Conservation (phyloP, 2,113 vertebrate species). For the Hemicordylus capensis region DNA sequence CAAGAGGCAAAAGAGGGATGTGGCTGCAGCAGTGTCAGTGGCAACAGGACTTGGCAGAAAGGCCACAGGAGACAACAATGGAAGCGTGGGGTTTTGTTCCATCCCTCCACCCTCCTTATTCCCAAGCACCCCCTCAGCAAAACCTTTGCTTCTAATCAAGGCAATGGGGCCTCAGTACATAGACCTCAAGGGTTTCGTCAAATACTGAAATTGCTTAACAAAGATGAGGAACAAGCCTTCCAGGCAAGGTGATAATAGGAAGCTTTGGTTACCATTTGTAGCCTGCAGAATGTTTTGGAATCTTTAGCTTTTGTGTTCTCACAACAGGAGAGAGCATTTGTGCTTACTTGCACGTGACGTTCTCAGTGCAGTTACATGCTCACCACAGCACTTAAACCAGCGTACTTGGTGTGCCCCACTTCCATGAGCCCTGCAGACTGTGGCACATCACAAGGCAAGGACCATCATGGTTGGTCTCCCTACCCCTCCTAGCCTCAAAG, state of each 20-base stretch:
- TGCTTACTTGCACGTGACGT: background rate
- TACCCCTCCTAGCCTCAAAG: background rate
- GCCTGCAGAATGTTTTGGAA: background rate
- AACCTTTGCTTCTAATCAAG: background rate
- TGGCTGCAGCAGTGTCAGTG: background rate
- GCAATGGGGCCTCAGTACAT: background rate
- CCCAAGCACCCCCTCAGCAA: background rate
- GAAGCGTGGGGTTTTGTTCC: background rate
- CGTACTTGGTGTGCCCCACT: background rate
- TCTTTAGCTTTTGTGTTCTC: background rate
- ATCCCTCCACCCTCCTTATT: background rate
- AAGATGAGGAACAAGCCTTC: background rate
- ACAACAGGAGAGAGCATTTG: background rate
- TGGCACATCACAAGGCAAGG: background rate
- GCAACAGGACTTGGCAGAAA: background rate
- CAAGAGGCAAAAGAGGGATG: background rate
- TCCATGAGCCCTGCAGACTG: background rate
- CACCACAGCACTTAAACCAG: background rate
- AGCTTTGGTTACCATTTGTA: background rate
- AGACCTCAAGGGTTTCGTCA: background rate
- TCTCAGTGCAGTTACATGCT: background rate
- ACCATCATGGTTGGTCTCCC: background rate
- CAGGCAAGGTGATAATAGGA: background rate
- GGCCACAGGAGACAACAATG: background rate
- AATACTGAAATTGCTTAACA: too few relatives aligned